Percentiles rank a stretch among this genome's conserved stretches.
phyloP scores from a whole-genome alignment of 2,113 vertebrate genomes.

The Piprites chloris region DNA sequence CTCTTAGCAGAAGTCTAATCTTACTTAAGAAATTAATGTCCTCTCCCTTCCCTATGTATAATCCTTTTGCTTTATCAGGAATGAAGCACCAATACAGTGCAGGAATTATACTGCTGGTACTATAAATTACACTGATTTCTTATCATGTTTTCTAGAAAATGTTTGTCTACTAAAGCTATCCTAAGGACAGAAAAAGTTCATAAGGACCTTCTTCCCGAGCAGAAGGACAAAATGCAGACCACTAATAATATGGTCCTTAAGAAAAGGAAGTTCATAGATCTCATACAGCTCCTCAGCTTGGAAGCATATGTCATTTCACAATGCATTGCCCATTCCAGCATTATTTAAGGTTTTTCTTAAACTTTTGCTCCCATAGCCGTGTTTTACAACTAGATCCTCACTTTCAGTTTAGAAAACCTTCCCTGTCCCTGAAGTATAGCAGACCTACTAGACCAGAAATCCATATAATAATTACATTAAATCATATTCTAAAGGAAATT shows the following conservation, averaged over 20 bases:
- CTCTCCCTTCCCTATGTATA: neutral
- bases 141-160: neutral
- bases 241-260: neutral
- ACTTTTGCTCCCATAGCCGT: neutral
- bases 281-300: neutral
- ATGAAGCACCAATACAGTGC: neutral
- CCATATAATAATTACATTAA: neutral
- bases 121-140: neutral
- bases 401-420: neutral
- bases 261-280: neutral
- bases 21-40: neutral
- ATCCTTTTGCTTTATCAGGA: neutral
- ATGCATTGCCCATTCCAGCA: neutral
- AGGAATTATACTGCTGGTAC: neutral
- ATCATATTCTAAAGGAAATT: neutral
- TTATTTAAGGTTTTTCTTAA: neutral
- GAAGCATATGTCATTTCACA: neutral
- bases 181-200: neutral
- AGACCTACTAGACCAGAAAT: neutral
- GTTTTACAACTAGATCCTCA: neutral
- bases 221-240: neutral
- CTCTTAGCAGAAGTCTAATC: neutral
- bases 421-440: neutral
- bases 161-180: neutral
- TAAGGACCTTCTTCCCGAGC: neutral